Evolutionary conservation across 2,113 vertebrate species (phyloP), one percentile per base, ranked within the genome.

Genomic region (Psittacara wagleri): DNA sequence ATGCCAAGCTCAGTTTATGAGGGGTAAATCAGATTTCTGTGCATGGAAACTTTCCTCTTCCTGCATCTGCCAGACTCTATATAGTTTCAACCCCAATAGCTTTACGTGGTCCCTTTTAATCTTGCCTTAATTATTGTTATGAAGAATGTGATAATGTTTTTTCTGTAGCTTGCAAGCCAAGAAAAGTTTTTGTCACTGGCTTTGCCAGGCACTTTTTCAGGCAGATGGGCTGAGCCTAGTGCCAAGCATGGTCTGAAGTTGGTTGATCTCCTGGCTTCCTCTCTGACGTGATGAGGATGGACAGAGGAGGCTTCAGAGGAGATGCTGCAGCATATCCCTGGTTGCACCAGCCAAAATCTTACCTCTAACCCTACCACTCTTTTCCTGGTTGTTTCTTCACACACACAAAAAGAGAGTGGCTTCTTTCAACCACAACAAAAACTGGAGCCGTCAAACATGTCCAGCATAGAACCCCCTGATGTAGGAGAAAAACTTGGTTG

Each of bases 391-490:
- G 24, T 33, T 79, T 79, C n/a, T 28, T 68, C 25, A 5, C 18
- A 13, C 18, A 27, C 3, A 33, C 8, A 44, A 24, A 20, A 41
- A 24, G 1, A 16, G 37, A 20, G 19, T 6, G 13, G 13, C 17
- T 62, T 67, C 66, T 78, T 49, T 63, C 48, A n/a, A 25, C 18
- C 25, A 2, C 0, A 5, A 37, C 20, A 80, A 49, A 37, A 80
- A 27, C 27, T 5, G 55, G 9, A 67, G 13, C 44, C 41, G 39
- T 33, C 39, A 22, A 17, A 9, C 3, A 1, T 0, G 4, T 7
- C 61, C 66, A 44, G 29, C 18, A 74, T 27, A 82, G 24, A 78
- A 69, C 7, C 5, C 18, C 14, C 7, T 13, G 10, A 11, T 12
- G 9, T 6, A 48, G 57, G 24, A 57, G 27, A 33, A 57, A 63